These are phyloP conservation scores for Enteromius trimaculatus DNA, from an alignment of 2,797 vertebrate species.

Conservation along the genomic window DNA sequence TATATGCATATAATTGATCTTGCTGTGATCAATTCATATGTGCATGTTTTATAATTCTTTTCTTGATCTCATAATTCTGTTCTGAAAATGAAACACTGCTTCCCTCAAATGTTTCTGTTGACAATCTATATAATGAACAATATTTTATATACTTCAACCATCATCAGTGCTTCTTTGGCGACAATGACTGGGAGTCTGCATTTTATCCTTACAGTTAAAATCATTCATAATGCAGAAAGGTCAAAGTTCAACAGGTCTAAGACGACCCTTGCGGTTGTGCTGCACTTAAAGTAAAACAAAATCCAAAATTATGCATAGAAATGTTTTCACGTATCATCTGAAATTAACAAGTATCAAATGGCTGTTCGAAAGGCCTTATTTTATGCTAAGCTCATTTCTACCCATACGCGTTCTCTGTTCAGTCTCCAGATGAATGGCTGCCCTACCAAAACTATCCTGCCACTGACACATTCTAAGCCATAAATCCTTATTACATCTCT, in stretches of 20 bases:
- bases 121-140: neutral
- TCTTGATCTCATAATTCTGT: neutral
- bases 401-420: constrained; percentile 4
- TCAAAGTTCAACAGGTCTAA: constrained; percentile 23
- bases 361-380: neutral
- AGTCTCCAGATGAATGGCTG: constrained; percentile 32
- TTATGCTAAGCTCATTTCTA: constrained; percentile 1
- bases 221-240: neutral
- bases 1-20: neutral
- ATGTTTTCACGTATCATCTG: neutral
- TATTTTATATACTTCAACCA: neutral
- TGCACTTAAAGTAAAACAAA: neutral
- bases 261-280: neutral
- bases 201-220: neutral
- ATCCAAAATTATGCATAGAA: neutral
- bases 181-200: neutral
- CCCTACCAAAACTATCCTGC: constrained; percentile 26
- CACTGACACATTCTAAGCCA: constrained; percentile 19
- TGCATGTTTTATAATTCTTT: neutral
- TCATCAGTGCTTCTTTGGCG: neutral
- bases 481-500: constrained; percentile 42
- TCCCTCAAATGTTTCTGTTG: neutral
- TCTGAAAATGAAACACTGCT: neutral
- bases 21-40: neutral
- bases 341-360: neutral